phyloP scores from a whole-genome alignment of 2,888 invertebrate species.

The Osedax fenrisi region DNA sequence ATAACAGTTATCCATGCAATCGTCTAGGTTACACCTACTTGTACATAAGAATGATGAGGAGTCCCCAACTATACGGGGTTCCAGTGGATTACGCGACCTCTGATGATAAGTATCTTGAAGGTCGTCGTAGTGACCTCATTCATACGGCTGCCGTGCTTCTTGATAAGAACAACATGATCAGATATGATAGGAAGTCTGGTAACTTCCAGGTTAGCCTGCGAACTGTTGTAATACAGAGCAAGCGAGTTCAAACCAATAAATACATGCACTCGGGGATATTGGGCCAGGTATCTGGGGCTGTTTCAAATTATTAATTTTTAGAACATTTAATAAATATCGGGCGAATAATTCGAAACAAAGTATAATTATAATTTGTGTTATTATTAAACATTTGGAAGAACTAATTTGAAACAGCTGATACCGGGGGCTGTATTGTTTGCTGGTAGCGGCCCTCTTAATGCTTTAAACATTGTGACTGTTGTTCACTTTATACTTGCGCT shows the following conservation, averaged over 20 bases:
- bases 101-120: constrained; percentile 72
- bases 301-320: neutral
- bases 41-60: constrained; percentile 82
- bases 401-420: too few species aligned
- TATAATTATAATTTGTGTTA: too few species aligned
- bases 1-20: neutral
- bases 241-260: neutral
- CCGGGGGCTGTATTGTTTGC: too few species aligned
- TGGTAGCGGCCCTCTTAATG: too few species aligned
- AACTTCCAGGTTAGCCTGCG: constrained; percentile 62
- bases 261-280: too few species aligned
- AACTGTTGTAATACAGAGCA: constrained; percentile 20
- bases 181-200: constrained; percentile 82
- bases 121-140: constrained; percentile 79
- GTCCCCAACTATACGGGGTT: constrained; percentile 80
- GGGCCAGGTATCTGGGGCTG: too few species aligned
- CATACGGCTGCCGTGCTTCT: constrained; percentile 78
- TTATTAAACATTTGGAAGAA: too few species aligned
- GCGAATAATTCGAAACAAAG: too few species aligned
- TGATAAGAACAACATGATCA: constrained; percentile 83
- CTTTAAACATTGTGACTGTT: too few species aligned
- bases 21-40: constrained; percentile 73
- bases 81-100: constrained; percentile 57
- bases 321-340: too few species aligned
- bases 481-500: too few species aligned